A percentile compares a stretch with the other conserved stretches of the same genome.
phyloP scores from a whole-genome alignment of 2,113 vertebrate genomes.

The Chaetops frenatus region DNA sequence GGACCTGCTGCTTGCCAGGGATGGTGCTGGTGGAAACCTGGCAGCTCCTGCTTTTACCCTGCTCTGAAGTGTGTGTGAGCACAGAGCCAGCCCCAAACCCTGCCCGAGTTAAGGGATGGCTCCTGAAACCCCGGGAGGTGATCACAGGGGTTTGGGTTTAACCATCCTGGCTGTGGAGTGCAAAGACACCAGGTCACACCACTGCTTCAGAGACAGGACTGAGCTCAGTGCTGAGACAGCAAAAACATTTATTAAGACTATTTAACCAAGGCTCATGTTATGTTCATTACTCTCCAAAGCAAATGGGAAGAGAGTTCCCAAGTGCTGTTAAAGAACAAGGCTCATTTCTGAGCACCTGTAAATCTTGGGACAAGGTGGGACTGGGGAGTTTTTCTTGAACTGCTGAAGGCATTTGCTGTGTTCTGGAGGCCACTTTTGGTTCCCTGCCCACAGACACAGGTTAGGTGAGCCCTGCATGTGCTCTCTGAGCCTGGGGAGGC shows the following conservation, averaged over 20 bases:
- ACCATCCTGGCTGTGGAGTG: background rate
- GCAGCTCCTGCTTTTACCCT: background rate
- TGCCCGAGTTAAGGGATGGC: accelerated
- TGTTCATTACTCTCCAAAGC: background rate
- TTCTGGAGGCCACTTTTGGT: background rate
- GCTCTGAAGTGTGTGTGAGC: background rate
- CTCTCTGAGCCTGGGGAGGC: background rate
- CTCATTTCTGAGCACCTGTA: background rate
- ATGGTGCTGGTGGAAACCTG: background rate
- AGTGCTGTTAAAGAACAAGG: background rate
- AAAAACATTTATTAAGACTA: background rate
- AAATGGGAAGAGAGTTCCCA: background rate
- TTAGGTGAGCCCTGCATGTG: background rate
- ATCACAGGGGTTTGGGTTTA: background rate
- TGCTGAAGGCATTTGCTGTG: background rate
- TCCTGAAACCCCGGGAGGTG: background rate
- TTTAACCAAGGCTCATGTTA: background rate
- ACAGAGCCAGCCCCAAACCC: background rate
- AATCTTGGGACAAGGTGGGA: background rate
- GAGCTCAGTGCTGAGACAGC: background rate
- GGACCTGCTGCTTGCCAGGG: background rate
- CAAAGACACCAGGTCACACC: background rate
- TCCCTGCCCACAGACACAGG: accelerated
- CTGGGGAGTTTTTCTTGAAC: background rate
- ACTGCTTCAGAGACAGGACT: background rate